These are phyloP conservation scores for Busseola fusca DNA, from an alignment of 2,888 invertebrate species.

Conservation along the genomic window DNA sequence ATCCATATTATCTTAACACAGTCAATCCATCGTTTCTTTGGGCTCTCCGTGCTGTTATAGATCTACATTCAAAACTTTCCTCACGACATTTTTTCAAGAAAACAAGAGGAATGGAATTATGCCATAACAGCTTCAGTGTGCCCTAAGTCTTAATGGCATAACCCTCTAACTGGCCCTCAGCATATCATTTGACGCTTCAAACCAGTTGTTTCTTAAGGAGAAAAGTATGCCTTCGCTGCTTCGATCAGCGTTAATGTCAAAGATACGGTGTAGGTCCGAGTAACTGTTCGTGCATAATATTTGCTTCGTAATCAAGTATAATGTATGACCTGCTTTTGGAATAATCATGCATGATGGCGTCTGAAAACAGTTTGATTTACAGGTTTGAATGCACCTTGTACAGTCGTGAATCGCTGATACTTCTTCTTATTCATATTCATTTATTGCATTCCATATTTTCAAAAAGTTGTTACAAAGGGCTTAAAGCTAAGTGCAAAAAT, in stretches of 20 bases:
- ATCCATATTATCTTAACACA: no score
- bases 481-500: no score
- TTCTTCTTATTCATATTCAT: no score
- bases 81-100: not conserved
- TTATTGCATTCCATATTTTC: no score
- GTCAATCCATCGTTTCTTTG: no score
- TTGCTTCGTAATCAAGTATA: slow-evolving; percentile 22
- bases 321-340: slow-evolving; percentile 1
- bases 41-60: not conserved
- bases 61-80: not conserved
- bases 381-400: not conserved
- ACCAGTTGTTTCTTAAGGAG: slow-evolving; percentile 10
- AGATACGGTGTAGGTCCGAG: slow-evolving; percentile 18
- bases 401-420: not conserved
- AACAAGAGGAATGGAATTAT: no score
- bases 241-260: slow-evolving; percentile 6
- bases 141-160: not conserved
- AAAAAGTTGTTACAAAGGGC: no score
- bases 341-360: not conserved
- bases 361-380: not conserved
- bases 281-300: slow-evolving; percentile 36
- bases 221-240: slow-evolving; percentile 7
- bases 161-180: slow-evolving; percentile 1
- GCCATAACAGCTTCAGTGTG: not conserved
- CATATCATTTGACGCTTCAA: slow-evolving; percentile 14